phyloP scores from a whole-genome alignment of 37 sponge, comb jelly and placozoan species.

The Cliona cf. orientalis region DNA sequence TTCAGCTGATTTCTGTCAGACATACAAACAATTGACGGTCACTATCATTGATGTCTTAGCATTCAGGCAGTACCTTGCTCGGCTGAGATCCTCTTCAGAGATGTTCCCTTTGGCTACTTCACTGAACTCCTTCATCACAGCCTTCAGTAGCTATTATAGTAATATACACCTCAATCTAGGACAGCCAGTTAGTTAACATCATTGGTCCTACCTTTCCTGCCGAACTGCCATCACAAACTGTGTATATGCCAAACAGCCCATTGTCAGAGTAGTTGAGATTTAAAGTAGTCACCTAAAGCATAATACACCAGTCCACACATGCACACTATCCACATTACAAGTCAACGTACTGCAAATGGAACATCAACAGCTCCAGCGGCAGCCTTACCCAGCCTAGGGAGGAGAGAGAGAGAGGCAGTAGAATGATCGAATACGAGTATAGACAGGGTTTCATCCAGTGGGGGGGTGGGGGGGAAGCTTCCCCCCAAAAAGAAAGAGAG shows the following conservation, averaged over 20 bases:
- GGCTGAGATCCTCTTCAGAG: constrained; percentile 54
- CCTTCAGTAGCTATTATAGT: constrained; percentile 49
- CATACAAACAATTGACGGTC: background rate
- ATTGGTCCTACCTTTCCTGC: constrained; percentile 54
- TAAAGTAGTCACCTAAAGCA: constrained; percentile 53
- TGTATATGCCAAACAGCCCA: constrained; percentile 82
- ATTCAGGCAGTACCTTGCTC: constrained; percentile 76
- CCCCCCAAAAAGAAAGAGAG: too few relatives aligned
- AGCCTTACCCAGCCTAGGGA: constrained; percentile 64
- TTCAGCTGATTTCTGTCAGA: constrained; percentile 77
- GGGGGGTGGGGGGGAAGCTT: too few relatives aligned
- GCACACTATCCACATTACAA: background rate
- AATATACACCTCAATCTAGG: background rate
- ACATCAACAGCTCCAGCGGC: constrained; percentile 28
- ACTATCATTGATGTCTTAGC: background rate
- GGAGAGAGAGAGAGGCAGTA: background rate
- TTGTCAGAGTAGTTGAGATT: constrained; percentile 78
- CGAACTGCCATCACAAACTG: constrained; percentile 20
- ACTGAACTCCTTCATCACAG: constrained; percentile 72
- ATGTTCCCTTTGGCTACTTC: constrained; percentile 58
- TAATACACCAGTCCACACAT: background rate
- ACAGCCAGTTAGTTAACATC: too few relatives aligned
- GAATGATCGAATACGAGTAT: background rate
- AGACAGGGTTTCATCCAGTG: background rate
- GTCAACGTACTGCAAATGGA: constrained; percentile 56